A percentile compares a stretch with the other conserved stretches of the same genome.
These are phyloP conservation scores for Congeria kusceri DNA, from an alignment of 2,888 invertebrate species.

Conservation along the genomic window DNA sequence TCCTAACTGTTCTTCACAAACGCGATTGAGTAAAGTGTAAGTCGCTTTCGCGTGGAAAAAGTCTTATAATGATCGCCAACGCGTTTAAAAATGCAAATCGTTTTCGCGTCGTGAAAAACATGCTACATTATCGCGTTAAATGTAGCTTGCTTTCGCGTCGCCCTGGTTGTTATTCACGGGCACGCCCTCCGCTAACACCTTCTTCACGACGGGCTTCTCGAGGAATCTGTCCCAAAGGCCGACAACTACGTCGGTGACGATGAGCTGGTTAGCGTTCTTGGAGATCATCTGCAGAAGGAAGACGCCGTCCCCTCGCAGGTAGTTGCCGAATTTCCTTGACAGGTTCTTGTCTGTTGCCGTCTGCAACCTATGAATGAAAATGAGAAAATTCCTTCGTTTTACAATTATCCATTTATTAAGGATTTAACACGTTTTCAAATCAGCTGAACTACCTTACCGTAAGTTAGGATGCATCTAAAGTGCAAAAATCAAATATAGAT, in stretches of 20 bases:
- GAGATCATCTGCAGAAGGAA: constrained; percentile 77
- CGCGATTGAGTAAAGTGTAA: too few species aligned
- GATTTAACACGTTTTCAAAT: too few species aligned
- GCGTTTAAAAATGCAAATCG: too few species aligned
- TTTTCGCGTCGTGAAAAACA: too few species aligned
- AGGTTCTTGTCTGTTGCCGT: constrained; percentile 78
- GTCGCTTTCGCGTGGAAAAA: too few species aligned
- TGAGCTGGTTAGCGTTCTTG: constrained; percentile 79
- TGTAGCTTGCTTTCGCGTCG: not conserved
- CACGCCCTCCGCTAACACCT: constrained; percentile 19
- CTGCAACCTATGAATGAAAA: constrained; percentile 64
- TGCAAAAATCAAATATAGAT: too few species aligned
- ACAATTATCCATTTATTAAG: too few species aligned
- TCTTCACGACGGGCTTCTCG: constrained; percentile 76
- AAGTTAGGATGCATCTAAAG: too few species aligned
- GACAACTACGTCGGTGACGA: constrained; percentile 75
- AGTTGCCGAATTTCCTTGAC: constrained; percentile 74
- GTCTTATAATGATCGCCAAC: too few species aligned
- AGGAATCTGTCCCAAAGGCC: constrained; percentile 76
- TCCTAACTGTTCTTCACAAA: too few species aligned
- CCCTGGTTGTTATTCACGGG: constrained; percentile 6
- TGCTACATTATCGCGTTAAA: not conserved
- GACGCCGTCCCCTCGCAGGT: constrained; percentile 77
- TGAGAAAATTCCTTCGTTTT: not conserved
- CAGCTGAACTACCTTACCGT: too few species aligned